Base-by-base conservation (phyloP, 2,888 invertebrate species). In the Odontomyia ornata region DNA sequence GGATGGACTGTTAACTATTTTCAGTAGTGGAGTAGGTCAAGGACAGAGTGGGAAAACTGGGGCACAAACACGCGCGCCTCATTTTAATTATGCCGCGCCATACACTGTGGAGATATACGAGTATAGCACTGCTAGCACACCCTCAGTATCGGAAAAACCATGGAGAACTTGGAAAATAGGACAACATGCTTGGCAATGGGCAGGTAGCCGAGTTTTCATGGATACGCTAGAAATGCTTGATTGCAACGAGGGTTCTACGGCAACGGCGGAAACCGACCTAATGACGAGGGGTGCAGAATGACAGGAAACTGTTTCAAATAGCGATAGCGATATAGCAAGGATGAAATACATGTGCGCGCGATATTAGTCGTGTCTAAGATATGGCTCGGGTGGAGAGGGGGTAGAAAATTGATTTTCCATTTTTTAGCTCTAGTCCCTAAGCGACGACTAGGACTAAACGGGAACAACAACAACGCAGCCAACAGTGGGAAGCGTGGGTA, bases 1-100 rank as follows among this genome's bases (percentile, higher is more conserved):
- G 30, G 62, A 27, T 28, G 75, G 64, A 23, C 52, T 52, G 71
- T 46, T 69, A 69, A 76, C 67, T 77, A 78, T 79, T 79, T 78
- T 77, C 67, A 79, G 65, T 79, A 84, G 83, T 76, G 86, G 86
- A 86, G 86, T 86, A 86, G 86, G 86, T 86, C 86, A 86, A 86
- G 86, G 86, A 86, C 86, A 86, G 85, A 71, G 62, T 76, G 83
- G 56, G 82, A 83, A 84, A 85, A 84, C 82, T 85, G 83, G 85
- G 84, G 83, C 86, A 85, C 82, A 81, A 83, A 76, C 76, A 77
- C 76, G 60, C 57, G 43, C 47, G 46, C 57, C 46, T 46, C 75
- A 62, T 76, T 78, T 77, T 75, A 80, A 79, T 81, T 79, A 75
- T 78, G 80, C 77, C 77, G 78, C 76, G n/a, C n/a, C n/a, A n/a